Evolutionary conservation across 92 coral and sea anemone genomes (phyloP).

Genomic region (Muricea muricata): DNA sequence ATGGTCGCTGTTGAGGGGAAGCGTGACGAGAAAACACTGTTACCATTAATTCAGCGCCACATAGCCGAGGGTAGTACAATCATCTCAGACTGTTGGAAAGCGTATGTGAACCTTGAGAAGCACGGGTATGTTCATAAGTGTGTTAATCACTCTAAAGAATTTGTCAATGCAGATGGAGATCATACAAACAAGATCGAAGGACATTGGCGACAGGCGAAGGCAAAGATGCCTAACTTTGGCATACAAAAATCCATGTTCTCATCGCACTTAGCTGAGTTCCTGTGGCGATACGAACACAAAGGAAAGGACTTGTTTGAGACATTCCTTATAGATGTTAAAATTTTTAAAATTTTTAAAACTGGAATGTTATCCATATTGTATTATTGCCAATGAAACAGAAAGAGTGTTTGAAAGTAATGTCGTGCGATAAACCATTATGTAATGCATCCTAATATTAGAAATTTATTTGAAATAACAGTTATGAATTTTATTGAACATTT

Average conservation of each 20-base stretch:
- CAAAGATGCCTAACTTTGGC: conserved; percentile 61
- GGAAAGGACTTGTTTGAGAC: conserved; percentile 61
- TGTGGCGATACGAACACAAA: conserved; percentile 66
- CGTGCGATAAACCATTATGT: too few relatives aligned
- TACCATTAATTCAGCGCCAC: conserved; percentile 58
- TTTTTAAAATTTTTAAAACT: neutral
- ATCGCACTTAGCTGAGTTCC: conserved; percentile 66
- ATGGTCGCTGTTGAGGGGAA: conserved; percentile 67
- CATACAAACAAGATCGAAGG: conserved; percentile 73
- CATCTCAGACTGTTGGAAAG: conserved; percentile 73
- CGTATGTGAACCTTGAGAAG: conserved; percentile 52
- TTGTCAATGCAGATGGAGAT: conserved; percentile 59
- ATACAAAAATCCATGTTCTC: conserved; percentile 62
- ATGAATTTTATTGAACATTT: too few relatives aligned
- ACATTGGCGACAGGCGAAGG: conserved; percentile 70
- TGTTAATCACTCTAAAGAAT: conserved; percentile 66
- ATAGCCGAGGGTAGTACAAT: conserved; percentile 65
- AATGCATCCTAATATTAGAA: too few relatives aligned
- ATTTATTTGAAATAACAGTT: too few relatives aligned
- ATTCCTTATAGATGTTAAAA: conserved; percentile 23
- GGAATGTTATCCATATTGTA: too few relatives aligned
- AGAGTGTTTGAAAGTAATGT: too few relatives aligned
- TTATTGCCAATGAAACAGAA: too few relatives aligned
- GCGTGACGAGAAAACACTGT: conserved; percentile 58
- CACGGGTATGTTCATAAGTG: conserved; percentile 60